Percentiles rank a stretch among this genome's conserved stretches.
These are phyloP conservation scores for Crocuta crocuta DNA, from an alignment of 2,113 vertebrate genomes.

Conservation along the genomic window DNA sequence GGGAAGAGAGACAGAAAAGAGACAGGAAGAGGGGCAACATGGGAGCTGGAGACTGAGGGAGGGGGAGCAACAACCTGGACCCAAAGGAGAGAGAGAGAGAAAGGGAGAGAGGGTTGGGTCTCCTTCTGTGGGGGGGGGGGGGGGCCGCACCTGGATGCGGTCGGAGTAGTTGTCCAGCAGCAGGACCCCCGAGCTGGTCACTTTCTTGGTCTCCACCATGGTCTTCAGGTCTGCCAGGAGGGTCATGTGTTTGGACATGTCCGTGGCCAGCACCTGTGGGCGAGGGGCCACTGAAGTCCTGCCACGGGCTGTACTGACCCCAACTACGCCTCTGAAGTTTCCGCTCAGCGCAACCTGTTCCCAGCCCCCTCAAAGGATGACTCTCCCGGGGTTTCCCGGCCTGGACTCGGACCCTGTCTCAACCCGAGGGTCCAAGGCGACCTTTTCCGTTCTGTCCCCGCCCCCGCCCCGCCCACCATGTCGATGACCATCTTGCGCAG, in stretches of 20 bases:
- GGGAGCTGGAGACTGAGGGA: background rate
- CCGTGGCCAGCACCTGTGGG: slow-evolving; percentile 94
- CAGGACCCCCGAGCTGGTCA: slow-evolving; percentile 96
- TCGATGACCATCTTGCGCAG: slow-evolving; percentile 97
- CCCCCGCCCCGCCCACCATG: slow-evolving; percentile 88
- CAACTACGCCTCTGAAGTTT: background rate
- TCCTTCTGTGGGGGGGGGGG: accelerated
- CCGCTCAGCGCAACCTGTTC: too few relatives aligned
- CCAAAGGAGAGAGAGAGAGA: too few relatives aligned
- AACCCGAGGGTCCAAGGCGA: background rate
- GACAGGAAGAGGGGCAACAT: background rate
- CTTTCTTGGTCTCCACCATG: slow-evolving; percentile 98
- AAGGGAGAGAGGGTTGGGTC: background rate
- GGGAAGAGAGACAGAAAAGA: background rate
- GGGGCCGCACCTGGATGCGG: slow-evolving; percentile 91
- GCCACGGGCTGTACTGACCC: accelerated
- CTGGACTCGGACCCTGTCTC: background rate
- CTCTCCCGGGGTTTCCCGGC: background rate
- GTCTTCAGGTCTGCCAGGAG: slow-evolving; percentile 96
- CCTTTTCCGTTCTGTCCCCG: accelerated
- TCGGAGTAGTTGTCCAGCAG: slow-evolving; percentile 96
- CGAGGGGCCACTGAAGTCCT: background rate
- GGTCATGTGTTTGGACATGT: slow-evolving; percentile 98
- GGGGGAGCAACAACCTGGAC: background rate
- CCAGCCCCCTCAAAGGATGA: background rate